These are phyloP conservation scores for Lipotes vexillifer DNA, from an alignment of 2,113 vertebrate species.

Conservation along the genomic window DNA sequence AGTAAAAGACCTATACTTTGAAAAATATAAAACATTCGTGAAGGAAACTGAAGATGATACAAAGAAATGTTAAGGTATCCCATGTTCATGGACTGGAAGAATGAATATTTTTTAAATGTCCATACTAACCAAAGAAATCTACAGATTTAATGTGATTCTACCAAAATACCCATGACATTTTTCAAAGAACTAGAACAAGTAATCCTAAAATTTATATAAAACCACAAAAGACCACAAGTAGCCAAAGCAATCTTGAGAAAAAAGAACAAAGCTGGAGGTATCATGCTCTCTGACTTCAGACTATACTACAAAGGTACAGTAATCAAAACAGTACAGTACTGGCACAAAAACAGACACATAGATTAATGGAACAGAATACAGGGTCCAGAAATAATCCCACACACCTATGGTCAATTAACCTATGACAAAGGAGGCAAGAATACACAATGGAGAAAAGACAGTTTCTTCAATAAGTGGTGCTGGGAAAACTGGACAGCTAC, in stretches of 20 bases:
- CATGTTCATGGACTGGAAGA: neutral
- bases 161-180: neutral
- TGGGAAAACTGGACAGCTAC: too few species aligned
- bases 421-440: too few species aligned
- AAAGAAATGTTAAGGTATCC: neutral
- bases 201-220: neutral
- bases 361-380: too few species aligned
- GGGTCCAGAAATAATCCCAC: too few species aligned
- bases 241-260: neutral
- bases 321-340: neutral
- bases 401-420: too few species aligned
- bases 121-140: neutral
- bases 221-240: neutral
- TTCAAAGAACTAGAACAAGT: neutral
- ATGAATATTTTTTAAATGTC: neutral
- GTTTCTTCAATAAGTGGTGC: too few species aligned
- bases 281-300: neutral
- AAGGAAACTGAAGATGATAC: neutral
- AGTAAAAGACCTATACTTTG: neutral
- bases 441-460: too few species aligned
- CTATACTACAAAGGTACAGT: neutral
- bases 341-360: too few species aligned
- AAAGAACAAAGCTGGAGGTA: neutral
- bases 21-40: neutral
- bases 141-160: neutral